Conservation (phyloP, 64 coral and sea anemone genomes). For the Actinia equina region DNA sequence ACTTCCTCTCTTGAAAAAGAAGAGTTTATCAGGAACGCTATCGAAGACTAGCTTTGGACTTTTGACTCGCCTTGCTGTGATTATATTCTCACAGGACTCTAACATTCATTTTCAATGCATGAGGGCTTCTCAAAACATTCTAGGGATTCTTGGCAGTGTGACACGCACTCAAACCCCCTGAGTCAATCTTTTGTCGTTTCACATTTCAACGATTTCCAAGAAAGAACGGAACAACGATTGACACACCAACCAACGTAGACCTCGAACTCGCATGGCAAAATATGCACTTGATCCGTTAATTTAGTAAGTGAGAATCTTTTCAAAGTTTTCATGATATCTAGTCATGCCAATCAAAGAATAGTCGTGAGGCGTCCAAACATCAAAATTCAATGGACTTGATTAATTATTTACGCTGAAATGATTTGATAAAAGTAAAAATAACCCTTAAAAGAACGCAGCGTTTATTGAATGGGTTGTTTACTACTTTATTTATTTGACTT, state of each 20-base stretch:
- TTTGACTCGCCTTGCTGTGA: not conserved
- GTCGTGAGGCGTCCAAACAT: not conserved
- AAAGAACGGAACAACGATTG: not conserved
- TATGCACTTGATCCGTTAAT: not conserved
- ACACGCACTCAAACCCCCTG: not conserved
- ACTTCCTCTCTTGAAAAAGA: not conserved
- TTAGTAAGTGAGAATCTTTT: not conserved
- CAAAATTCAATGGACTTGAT: not conserved
- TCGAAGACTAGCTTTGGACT: not conserved
- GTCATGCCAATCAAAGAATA: too few relatives aligned
- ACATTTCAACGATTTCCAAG: not conserved
- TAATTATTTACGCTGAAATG: not conserved
- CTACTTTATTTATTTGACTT: too few relatives aligned
- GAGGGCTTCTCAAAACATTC: not conserved
- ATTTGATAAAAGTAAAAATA: too few relatives aligned
- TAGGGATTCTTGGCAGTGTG: not conserved
- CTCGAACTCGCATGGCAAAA: not conserved
- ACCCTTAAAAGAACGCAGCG: too few relatives aligned
- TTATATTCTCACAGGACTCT: not conserved
- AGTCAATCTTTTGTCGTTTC: not conserved
- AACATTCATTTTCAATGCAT: constrained; percentile 10
- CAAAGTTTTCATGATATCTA: not conserved
- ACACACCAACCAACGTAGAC: not conserved
- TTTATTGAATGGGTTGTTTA: too few relatives aligned
- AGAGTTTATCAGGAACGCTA: not conserved